A percentile compares a stretch with the other conserved stretches of the same genome.
phyloP scores from a whole-genome alignment of 1,140 invertebrate species.

The Bicyclus anynana region DNA sequence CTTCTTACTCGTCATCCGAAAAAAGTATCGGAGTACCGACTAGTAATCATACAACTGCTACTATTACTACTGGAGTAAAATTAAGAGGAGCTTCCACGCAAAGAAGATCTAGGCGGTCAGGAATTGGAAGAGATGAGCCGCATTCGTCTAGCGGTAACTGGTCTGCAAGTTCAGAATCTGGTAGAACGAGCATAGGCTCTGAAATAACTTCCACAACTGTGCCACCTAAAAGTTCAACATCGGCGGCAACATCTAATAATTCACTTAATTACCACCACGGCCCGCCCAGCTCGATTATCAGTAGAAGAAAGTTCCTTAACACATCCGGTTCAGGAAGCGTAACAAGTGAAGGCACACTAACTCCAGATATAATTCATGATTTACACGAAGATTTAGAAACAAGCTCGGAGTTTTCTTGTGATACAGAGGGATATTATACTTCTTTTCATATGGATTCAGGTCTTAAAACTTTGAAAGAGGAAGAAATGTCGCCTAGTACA shows the following conservation, averaged over 20 bases:
- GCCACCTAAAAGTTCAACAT: constrained; percentile 84
- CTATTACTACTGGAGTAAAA: constrained; percentile 82
- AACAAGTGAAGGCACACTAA: constrained; percentile 90
- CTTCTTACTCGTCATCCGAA: constrained; percentile 85
- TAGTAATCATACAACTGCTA: constrained; percentile 73
- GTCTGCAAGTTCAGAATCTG: constrained; percentile 94
- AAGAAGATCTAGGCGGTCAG: constrained; percentile 78
- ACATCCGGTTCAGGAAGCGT: constrained; percentile 89
- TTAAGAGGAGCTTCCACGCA: constrained; percentile 83
- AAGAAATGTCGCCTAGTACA: constrained; percentile 81
- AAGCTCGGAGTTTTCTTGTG: constrained; percentile 95
- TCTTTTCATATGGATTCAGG: constrained; percentile 98
- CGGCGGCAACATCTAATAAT: constrained; percentile 81
- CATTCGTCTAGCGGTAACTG: constrained; percentile 95
- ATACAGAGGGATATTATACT: constrained; percentile 98
- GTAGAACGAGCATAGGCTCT: constrained; percentile 88
- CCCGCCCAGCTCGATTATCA: constrained; percentile 83
- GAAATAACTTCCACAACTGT: constrained; percentile 86
- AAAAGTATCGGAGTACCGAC: constrained; percentile 81
- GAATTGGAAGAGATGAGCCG: constrained; percentile 84
- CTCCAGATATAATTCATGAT: constrained; percentile 87
- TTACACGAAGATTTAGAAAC: constrained; percentile 92
- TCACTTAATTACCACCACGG: constrained; percentile 80
- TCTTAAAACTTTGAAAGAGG: constrained; percentile 89
- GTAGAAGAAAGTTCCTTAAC: constrained; percentile 81